phyloP scores from a whole-genome alignment of 2,888 invertebrate species.

The Chrysolina oricalcia region DNA sequence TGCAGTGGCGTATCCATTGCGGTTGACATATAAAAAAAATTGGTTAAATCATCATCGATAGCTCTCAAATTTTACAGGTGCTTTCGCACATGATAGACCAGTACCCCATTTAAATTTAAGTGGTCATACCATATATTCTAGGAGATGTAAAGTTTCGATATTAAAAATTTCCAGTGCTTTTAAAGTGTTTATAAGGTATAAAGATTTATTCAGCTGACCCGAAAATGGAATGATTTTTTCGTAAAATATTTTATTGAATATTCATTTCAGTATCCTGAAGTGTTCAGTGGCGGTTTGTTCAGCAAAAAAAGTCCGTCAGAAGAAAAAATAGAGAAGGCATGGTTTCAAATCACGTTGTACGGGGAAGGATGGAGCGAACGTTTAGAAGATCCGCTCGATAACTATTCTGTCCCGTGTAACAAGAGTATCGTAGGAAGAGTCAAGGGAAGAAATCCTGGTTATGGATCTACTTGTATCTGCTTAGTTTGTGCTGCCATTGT shows the following conservation, averaged over 20 bases:
- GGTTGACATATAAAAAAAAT: too few species aligned
- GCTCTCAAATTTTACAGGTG: too few species aligned
- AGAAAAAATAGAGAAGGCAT: slow-evolving; percentile 75
- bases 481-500: slow-evolving; percentile 83
- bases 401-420: slow-evolving; percentile 73
- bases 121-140: too few species aligned
- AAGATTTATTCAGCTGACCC: too few species aligned
- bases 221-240: too few species aligned
- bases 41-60: too few species aligned
- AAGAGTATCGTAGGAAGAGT: slow-evolving; percentile 81
- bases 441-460: slow-evolving; percentile 83
- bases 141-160: too few species aligned
- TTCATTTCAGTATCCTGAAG: slow-evolving; percentile 54
- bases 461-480: slow-evolving; percentile 86
- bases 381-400: slow-evolving; percentile 76
- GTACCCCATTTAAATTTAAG: too few species aligned
- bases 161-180: too few species aligned
- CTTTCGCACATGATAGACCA: too few species aligned
- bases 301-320: slow-evolving; percentile 66
- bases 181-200: too few species aligned
- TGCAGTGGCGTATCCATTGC: too few species aligned
- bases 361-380: slow-evolving; percentile 87
- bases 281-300: slow-evolving; percentile 46
- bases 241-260: background rate
- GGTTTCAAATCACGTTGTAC: slow-evolving; percentile 81